Evolutionary conservation across 2,113 vertebrate genomes (phyloP).

Genomic region (Notothenia rossii): DNA sequence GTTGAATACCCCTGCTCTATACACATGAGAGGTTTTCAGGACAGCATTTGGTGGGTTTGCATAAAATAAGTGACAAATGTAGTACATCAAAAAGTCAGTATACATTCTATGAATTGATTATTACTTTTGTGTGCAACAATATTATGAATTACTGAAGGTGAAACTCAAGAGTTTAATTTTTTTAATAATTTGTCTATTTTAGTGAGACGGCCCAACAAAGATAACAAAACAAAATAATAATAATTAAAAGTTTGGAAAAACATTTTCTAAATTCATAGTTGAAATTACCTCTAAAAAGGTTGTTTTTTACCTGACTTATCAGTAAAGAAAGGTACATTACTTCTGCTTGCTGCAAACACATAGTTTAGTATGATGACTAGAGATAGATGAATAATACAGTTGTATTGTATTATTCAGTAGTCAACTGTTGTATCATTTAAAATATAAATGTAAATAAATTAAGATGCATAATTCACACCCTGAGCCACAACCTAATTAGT

Average conservation of each 20-base stretch:
- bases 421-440: neutral
- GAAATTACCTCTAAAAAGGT: no score
- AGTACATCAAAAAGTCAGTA: neutral
- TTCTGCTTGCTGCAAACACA: neutral
- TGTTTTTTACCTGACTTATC: no score
- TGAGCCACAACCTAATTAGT: constrained; percentile 17
- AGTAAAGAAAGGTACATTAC: neutral
- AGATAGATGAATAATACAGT: neutral
- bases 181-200: neutral
- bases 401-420: no score
- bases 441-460: constrained; percentile 17
- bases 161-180: no score
- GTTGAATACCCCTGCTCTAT: no score
- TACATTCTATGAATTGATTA: neutral
- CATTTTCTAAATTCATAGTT: neutral
- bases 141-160: no score
- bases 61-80: no score
- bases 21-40: neutral
- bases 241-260: neutral
- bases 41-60: neutral
- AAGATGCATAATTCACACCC: constrained; percentile 6
- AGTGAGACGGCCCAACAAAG: neutral
- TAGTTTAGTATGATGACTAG: neutral
- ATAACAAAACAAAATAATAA: neutral
- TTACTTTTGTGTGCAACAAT: no score